phyloP scores from a whole-genome alignment of 2,797 vertebrate genomes.

The Melanotaenia maccullochi region DNA sequence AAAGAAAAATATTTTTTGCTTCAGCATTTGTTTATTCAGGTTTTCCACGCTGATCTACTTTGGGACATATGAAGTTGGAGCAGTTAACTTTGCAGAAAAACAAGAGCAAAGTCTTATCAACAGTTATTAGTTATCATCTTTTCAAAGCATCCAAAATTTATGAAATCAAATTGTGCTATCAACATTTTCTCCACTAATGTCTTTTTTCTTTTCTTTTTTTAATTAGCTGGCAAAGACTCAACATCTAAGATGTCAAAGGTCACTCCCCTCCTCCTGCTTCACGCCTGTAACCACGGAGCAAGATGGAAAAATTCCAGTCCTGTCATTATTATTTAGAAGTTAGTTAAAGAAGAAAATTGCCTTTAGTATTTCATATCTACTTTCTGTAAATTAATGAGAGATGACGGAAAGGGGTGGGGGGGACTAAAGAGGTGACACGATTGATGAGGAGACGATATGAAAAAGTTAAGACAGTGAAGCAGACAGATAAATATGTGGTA shows the following conservation, averaged over 20 bases:
- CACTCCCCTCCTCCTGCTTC: conserved; percentile 27
- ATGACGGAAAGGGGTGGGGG: conserved; percentile 1
- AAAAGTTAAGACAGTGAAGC: conserved; percentile 23
- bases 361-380: conserved; percentile 12
- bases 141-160: conserved; percentile 45
- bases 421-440: conserved; percentile 31
- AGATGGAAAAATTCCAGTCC: conserved; percentile 48
- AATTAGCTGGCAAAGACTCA: conserved; percentile 41
- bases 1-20: too few species aligned
- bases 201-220: conserved; percentile 2
- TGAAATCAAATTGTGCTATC: conserved; percentile 46
- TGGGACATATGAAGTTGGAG: not conserved
- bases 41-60: too few species aligned
- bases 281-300: not conserved
- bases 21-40: too few species aligned
- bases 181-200: conserved; percentile 16
- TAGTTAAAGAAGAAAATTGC: conserved; percentile 31
- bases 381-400: conserved; percentile 33
- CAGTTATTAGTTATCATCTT: conserved; percentile 8
- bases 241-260: conserved; percentile 42
- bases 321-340: conserved; percentile 43
- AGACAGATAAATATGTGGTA: conserved; percentile 38
- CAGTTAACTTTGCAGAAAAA: not conserved
- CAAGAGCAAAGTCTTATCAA: not conserved
- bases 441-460: conserved; percentile 34